These are phyloP conservation scores for Pipa parva DNA, from an alignment of 2,113 vertebrate species.

Conservation along the genomic window DNA sequence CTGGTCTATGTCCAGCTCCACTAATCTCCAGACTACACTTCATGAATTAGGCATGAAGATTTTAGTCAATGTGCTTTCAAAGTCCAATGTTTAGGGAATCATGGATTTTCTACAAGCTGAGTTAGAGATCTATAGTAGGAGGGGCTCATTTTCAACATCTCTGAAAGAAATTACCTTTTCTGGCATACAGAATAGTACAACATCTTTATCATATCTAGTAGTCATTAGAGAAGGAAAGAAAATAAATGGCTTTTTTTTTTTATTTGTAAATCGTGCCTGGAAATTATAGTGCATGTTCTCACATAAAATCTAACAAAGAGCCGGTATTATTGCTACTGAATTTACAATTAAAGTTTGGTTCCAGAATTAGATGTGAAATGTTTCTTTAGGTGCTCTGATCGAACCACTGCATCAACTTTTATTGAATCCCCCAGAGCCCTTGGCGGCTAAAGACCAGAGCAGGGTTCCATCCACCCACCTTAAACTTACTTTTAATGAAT, in stretches of 20 bases:
- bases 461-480: too few relatives aligned
- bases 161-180: conserved; percentile 66
- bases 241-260: conserved; percentile 37
- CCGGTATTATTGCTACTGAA: too few relatives aligned
- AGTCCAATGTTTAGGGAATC: conserved; percentile 81
- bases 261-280: conserved; percentile 25
- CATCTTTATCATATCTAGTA: conserved; percentile 40
- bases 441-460: too few relatives aligned
- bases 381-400: too few relatives aligned
- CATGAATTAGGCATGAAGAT: conserved; percentile 93
- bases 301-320: conserved; percentile 4
- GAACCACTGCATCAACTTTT: too few relatives aligned
- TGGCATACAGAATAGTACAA: conserved; percentile 49
- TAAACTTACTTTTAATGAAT: too few relatives aligned
- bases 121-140: conserved; percentile 80
- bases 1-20: conserved; percentile 73
- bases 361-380: background rate
- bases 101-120: conserved; percentile 79
- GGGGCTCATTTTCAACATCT: conserved; percentile 78
- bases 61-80: conserved; percentile 83
- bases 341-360: background rate
- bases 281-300: conserved; percentile 9
- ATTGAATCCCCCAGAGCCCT: too few relatives aligned
- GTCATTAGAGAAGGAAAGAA: conserved; percentile 32
- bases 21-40: conserved; percentile 78